These are phyloP conservation scores for Chaetorhynchus papuensis DNA, from an alignment of 2,113 vertebrate genomes.

Conservation along the genomic window DNA sequence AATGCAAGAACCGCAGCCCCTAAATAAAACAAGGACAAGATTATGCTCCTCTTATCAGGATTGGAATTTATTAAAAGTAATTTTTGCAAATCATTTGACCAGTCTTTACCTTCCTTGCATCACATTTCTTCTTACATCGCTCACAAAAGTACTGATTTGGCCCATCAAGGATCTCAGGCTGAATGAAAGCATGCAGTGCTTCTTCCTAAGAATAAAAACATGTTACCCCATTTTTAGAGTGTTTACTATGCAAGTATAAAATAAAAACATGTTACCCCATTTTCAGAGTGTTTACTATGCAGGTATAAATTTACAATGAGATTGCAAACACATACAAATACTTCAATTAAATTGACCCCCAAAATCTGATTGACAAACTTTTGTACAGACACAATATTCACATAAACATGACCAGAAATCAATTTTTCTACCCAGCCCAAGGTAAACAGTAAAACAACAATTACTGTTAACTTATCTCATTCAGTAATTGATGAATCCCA, in stretches of 20 bases:
- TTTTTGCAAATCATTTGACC: neutral
- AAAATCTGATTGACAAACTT: neutral
- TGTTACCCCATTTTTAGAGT: neutral
- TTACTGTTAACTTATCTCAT: neutral
- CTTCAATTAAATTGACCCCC: neutral
- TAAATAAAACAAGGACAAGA: constrained; percentile 40
- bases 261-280: constrained; percentile 26
- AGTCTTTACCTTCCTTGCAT: constrained; percentile 89
- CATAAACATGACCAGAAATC: neutral
- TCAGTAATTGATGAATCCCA: neutral
- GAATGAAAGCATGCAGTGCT: constrained; percentile 96
- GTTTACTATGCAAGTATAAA: neutral
- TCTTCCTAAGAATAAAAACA: constrained; percentile 84
- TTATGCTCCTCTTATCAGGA: neutral
- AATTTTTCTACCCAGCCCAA: neutral
- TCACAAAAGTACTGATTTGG: constrained; percentile 99
- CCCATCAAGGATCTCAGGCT: constrained; percentile 95
- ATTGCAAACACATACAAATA: neutral
- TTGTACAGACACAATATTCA: neutral
- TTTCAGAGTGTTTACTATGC: neutral
- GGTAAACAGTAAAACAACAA: constrained; percentile 17
- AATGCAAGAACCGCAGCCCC: constrained; percentile 96
- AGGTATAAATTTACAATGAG: neutral
- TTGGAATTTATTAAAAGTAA: neutral
- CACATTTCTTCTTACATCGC: constrained; percentile 98